Evolutionary conservation across 2,797 vertebrate genomes (phyloP).

Genomic region (Craterocephalus amniculus): DNA sequence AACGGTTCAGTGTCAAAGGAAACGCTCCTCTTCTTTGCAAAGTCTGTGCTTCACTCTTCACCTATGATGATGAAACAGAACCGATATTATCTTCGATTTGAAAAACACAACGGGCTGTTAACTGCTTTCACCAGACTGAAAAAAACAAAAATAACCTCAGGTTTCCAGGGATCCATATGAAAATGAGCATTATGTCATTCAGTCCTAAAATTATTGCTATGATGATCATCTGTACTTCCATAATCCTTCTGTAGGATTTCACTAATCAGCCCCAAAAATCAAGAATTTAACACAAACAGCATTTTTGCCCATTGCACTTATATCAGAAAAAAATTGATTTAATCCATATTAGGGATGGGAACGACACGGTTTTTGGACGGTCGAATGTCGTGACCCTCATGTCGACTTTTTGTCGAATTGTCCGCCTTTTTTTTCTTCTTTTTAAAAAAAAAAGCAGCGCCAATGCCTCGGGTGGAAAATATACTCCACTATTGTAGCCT

Average conservation of each 20-base stretch:
- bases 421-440: too few species aligned
- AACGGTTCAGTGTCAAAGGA: neutral
- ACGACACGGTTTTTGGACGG: too few species aligned
- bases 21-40: too few species aligned
- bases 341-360: too few species aligned
- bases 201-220: neutral
- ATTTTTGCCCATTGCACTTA: constrained; percentile 6
- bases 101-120: neutral
- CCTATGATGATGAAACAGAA: neutral
- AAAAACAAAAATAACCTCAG: neutral
- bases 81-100: neutral
- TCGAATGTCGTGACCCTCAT: too few species aligned
- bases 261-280: neutral
- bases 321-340: neutral
- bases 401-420: too few species aligned
- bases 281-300: neutral
- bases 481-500: too few species aligned
- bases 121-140: neutral
- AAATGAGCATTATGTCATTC: neutral
- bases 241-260: neutral
- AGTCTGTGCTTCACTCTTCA: neutral
- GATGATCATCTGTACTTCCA: constrained; percentile 1
- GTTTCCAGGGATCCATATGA: neutral
- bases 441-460: too few species aligned
- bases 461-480: too few species aligned